Conservation (phyloP, 2,797 vertebrate species). For the Sorex maritimensis region DNA sequence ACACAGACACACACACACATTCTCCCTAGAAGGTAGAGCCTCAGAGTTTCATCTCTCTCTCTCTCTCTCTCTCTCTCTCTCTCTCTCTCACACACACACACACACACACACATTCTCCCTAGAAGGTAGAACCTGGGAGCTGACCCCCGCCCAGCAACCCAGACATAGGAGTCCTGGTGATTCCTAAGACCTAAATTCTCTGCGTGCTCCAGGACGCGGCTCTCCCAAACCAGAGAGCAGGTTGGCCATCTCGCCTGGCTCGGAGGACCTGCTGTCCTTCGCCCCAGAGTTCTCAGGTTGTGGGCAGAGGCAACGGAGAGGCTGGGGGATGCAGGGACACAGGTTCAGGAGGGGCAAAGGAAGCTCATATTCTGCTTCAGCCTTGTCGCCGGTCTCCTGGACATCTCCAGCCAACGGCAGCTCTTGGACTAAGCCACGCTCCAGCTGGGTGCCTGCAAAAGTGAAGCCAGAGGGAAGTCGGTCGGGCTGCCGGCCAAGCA, state of each 20-base stretch:
- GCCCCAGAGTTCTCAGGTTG: conserved; percentile 73
- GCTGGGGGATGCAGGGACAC: conserved; percentile 79
- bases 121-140: conserved; percentile 21
- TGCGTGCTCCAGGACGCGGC: not conserved
- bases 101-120: not conserved
- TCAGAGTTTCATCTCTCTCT: no score
- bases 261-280: conserved; percentile 69
- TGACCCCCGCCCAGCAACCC: conserved; percentile 32
- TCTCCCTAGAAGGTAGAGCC: not conserved
- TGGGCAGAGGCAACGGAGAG: conserved; percentile 88
- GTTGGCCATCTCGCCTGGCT: conserved; percentile 87
- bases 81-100: not conserved
- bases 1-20: not conserved
- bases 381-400: conserved; percentile 38
- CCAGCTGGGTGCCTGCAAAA: conserved; percentile 90
- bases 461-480: not conserved
- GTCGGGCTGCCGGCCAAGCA: not conserved
- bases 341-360: conserved; percentile 84
- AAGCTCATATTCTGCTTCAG: conserved; percentile 83
- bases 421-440: conserved; percentile 92
- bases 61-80: no score
- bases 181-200: conserved; percentile 60
- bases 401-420: conserved; percentile 76
- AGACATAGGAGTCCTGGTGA: not conserved
- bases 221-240: conserved; percentile 83